Evolutionary conservation across 2,113 vertebrate genomes (phyloP).

Genomic region (Anser brachyrhynchus): DNA sequence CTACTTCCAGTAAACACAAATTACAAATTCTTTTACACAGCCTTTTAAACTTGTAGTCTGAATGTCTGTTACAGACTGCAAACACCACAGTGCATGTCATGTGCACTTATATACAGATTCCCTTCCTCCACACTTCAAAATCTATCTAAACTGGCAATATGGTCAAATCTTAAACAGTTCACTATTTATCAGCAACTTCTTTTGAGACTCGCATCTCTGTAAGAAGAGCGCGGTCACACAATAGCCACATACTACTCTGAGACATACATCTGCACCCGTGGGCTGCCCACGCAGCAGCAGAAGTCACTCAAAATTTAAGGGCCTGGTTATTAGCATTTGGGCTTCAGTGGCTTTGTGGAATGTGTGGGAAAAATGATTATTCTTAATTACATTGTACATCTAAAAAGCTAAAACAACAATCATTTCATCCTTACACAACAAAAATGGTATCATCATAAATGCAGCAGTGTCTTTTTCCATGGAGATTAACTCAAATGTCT

Average conservation of each 20-base stretch:
- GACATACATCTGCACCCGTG: neutral
- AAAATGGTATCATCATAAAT: slow-evolving; percentile 62
- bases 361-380: slow-evolving; percentile 72
- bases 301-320: slow-evolving; percentile 39
- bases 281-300: neutral
- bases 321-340: slow-evolving; percentile 31
- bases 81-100: neutral
- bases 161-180: neutral
- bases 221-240: neutral
- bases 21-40: neutral
- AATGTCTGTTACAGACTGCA: neutral
- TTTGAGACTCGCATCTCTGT: neutral
- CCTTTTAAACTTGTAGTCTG: neutral
- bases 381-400: slow-evolving; percentile 60
- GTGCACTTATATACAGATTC: neutral
- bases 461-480: slow-evolving; percentile 52
- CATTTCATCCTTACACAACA: slow-evolving; percentile 54
- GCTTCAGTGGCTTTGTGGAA: slow-evolving; percentile 55
- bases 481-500: slow-evolving; percentile 54
- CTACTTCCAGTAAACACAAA: neutral
- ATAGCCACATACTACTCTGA: neutral
- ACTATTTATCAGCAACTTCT: neutral
- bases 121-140: neutral
- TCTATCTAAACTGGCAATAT: neutral
- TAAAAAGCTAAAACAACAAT: slow-evolving; percentile 64